These are phyloP conservation scores for Noctuana brunneofusca DNA, from an alignment of 2,888 invertebrate genomes.

Conservation along the genomic window DNA sequence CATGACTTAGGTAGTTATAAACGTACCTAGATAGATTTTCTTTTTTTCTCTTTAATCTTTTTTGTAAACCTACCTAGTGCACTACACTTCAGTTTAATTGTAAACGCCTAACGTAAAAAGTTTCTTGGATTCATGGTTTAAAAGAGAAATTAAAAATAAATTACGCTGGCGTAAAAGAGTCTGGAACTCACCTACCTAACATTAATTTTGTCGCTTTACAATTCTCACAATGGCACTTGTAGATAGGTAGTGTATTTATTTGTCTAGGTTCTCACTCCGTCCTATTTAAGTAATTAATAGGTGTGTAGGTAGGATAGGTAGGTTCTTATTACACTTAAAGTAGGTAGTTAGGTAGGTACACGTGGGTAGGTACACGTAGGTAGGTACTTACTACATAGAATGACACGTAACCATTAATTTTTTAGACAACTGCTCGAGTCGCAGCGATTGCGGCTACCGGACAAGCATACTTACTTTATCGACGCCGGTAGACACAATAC, in stretches of 20 bases:
- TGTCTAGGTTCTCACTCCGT: background rate
- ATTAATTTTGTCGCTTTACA: slow-evolving; percentile 31
- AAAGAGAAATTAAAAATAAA: slow-evolving; percentile 36
- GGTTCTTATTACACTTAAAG: too few relatives aligned
- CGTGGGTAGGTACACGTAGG: slow-evolving; percentile 12
- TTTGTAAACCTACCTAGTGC: slow-evolving; percentile 29
- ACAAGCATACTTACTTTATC: slow-evolving; percentile 63
- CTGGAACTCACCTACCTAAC: slow-evolving; percentile 24
- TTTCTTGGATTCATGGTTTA: slow-evolving; percentile 33
- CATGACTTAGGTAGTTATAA: slow-evolving; percentile 5
- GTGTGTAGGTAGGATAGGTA: background rate
- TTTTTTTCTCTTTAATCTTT: slow-evolving; percentile 27
- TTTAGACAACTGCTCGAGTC: slow-evolving; percentile 53
- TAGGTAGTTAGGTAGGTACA: background rate
- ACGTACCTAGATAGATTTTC: slow-evolving; percentile 6
- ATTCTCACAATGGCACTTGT: slow-evolving; percentile 18
- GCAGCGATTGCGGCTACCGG: slow-evolving; percentile 55
- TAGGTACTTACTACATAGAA: too few relatives aligned
- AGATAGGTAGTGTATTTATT: too few relatives aligned
- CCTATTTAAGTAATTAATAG: too few relatives aligned
- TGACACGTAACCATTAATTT: slow-evolving; percentile 49
- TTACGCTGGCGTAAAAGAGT: slow-evolving; percentile 28
- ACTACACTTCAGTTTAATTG: slow-evolving; percentile 34
- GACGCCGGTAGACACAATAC: slow-evolving; percentile 55
- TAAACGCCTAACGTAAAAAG: slow-evolving; percentile 29